These are phyloP conservation scores for Acanthaster planci DNA, from an alignment of 35 echinoderm and acorn worm species.

Conservation along the genomic window DNA sequence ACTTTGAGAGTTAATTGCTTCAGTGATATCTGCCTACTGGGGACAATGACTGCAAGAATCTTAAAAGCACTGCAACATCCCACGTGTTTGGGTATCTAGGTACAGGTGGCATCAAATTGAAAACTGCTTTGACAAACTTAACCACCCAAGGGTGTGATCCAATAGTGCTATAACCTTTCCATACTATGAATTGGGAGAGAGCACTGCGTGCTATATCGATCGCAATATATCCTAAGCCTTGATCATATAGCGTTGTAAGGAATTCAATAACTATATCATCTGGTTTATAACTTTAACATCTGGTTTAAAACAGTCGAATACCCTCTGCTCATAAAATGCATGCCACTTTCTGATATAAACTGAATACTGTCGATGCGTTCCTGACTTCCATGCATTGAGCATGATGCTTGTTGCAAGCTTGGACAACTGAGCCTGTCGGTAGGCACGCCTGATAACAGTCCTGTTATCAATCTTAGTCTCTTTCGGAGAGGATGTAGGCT, in stretches of 20 bases:
- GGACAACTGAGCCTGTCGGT: constrained; percentile 25
- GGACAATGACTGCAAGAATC: not conserved
- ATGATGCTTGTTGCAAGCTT: constrained; percentile 15
- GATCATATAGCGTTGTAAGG: constrained; percentile 35
- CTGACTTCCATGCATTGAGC: constrained; percentile 22
- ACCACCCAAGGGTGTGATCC: constrained; percentile 48
- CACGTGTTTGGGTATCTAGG: constrained; percentile 43
- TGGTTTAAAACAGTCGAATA: constrained; percentile 12
- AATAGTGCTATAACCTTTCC: constrained; percentile 1
- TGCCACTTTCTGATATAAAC: constrained; percentile 44
- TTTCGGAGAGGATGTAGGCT: constrained; percentile 9
- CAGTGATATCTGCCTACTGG: not conserved
- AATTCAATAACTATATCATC: constrained; percentile 45
- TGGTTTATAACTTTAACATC: constrained; percentile 3
- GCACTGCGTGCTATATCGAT: constrained; percentile 54
- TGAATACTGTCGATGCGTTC: constrained; percentile 46
- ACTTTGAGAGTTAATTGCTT: no score
- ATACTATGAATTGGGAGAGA: constrained; percentile 23
- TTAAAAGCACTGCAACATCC: constrained; percentile 33
- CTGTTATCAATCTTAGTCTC: constrained; percentile 25
- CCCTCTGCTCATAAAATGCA: constrained; percentile 23
- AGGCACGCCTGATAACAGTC: constrained; percentile 26
- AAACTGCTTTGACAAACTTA: constrained; percentile 51
- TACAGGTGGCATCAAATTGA: constrained; percentile 28
- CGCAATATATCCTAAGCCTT: constrained; percentile 49